Percentiles rank a stretch among this genome's conserved stretches.
Evolutionary conservation across 2,888 invertebrate species (phyloP).

Genomic region (Amorpha juglandis): DNA sequence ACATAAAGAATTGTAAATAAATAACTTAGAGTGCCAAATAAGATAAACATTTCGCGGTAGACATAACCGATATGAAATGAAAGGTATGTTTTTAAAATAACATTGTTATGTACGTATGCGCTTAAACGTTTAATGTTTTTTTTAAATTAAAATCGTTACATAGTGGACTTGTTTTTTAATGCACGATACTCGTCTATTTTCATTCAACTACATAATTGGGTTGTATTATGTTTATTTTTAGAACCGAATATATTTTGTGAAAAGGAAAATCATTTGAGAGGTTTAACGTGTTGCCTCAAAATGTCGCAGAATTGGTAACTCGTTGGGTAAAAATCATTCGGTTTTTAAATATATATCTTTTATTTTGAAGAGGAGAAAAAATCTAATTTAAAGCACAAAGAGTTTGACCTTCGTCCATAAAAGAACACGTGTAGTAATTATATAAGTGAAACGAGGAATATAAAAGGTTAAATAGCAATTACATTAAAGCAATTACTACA

Average conservation of each 20-base stretch:
- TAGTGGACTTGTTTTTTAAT: slow-evolving; percentile 1
- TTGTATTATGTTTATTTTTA: slow-evolving; percentile 27
- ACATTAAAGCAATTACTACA: slow-evolving; percentile 15
- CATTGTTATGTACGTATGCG: neutral
- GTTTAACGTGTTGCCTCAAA: neutral
- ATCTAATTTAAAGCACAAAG: neutral
- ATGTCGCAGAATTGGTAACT: neutral
- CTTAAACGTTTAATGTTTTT: slow-evolving; percentile 8
- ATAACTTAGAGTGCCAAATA: too few relatives aligned
- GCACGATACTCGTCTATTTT: slow-evolving; percentile 10
- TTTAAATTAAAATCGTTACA: slow-evolving; percentile 20
- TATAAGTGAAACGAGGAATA: neutral
- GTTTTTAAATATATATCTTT: neutral
- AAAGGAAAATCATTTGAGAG: neutral
- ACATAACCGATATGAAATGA: neutral
- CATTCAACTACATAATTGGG: slow-evolving; percentile 25
- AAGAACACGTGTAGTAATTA: neutral
- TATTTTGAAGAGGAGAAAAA: neutral
- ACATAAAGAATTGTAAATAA: too few relatives aligned
- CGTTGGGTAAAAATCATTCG: too few relatives aligned
- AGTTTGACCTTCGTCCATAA: neutral
- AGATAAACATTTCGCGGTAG: neutral
- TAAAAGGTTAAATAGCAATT: slow-evolving; percentile 12
- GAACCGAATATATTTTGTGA: neutral
- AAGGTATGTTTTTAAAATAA: neutral